phyloP scores from a whole-genome alignment of 2,797 vertebrate species.

The Craterocephalus amniculus region DNA sequence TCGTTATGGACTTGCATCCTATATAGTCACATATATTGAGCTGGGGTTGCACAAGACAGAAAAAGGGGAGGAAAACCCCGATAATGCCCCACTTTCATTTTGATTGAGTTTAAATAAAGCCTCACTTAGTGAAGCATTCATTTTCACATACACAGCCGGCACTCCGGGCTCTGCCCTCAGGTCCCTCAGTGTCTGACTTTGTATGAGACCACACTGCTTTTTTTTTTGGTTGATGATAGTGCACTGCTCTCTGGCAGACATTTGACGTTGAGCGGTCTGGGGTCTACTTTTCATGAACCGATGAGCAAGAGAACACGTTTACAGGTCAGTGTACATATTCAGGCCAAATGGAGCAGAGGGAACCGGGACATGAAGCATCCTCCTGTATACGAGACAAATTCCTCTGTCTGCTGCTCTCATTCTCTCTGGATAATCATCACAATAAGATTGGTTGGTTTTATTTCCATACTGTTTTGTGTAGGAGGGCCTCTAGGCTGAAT shows the following conservation, averaged over 20 bases:
- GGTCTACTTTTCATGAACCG: conserved; percentile 37
- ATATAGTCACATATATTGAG: conserved; percentile 38
- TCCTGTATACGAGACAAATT: conserved; percentile 4
- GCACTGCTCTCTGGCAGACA: conserved; percentile 32
- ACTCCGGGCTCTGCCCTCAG: conserved; percentile 37
- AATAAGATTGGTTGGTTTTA: conserved; percentile 1
- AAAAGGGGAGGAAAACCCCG: conserved; percentile 19
- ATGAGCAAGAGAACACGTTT: conserved; percentile 22
- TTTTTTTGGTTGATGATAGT: conserved; percentile 37
- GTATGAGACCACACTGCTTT: conserved; percentile 13
- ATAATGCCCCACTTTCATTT: conserved; percentile 67
- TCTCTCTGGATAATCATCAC: conserved; percentile 30
- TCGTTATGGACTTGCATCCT: conserved; percentile 15
- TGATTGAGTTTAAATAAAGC: conserved; percentile 45
- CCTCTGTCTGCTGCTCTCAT: conserved; percentile 20
- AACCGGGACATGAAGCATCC: conserved; percentile 38
- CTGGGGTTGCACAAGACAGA: conserved; percentile 43
- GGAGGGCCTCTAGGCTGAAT: conserved; percentile 16
- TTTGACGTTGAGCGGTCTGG: conserved; percentile 20
- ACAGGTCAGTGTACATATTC: conserved; percentile 43
- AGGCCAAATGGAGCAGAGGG: conserved; percentile 54
- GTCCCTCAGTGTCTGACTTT: conserved; percentile 29
- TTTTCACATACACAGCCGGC: conserved; percentile 47
- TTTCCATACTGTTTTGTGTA: conserved; percentile 25
- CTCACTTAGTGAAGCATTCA: conserved; percentile 58